phyloP scores from a whole-genome alignment of 2,888 invertebrate species.

The Lysandra coridon region DNA sequence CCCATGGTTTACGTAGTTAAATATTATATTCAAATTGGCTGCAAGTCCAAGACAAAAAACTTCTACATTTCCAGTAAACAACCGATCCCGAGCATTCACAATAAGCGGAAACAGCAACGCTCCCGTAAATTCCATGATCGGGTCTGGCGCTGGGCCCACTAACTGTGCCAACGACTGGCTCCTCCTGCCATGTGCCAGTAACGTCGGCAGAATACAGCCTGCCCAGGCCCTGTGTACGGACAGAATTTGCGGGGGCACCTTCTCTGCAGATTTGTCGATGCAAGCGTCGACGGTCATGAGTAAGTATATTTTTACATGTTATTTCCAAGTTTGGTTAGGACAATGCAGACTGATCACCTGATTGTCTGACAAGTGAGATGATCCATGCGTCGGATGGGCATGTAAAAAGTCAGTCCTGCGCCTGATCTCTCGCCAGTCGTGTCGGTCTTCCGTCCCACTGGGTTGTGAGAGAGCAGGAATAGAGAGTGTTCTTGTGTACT shows the following conservation, averaged over 20 bases:
- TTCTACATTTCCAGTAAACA: conserved; percentile 78
- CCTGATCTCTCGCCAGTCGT: too few relatives aligned
- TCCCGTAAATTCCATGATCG: conserved; percentile 85
- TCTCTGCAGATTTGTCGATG: conserved; percentile 86
- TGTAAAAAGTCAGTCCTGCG: too few relatives aligned
- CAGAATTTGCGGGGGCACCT: conserved; percentile 90
- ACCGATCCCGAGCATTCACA: conserved; percentile 87
- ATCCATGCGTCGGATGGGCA: too few relatives aligned
- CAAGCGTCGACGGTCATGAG: conserved; percentile 85
- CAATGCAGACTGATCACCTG: too few relatives aligned
- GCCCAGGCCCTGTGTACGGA: conserved; percentile 85
- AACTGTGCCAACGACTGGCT: conserved; percentile 90
- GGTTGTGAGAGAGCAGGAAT: too few relatives aligned
- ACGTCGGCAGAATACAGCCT: conserved; percentile 82
- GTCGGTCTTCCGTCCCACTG: too few relatives aligned
- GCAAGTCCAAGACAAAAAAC: background rate
- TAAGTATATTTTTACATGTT: conserved; percentile 64
- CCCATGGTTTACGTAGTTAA: too few relatives aligned
- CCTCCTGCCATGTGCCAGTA: conserved; percentile 87
- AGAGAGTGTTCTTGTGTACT: too few relatives aligned
- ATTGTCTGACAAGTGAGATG: too few relatives aligned
- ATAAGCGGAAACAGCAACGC: conserved; percentile 88
- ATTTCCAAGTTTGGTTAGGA: too few relatives aligned
- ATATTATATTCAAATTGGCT: background rate
- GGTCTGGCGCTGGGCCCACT: conserved; percentile 83